Base-by-base conservation (phyloP, 1,140 invertebrate genomes). In the Heliothis virescens region DNA sequence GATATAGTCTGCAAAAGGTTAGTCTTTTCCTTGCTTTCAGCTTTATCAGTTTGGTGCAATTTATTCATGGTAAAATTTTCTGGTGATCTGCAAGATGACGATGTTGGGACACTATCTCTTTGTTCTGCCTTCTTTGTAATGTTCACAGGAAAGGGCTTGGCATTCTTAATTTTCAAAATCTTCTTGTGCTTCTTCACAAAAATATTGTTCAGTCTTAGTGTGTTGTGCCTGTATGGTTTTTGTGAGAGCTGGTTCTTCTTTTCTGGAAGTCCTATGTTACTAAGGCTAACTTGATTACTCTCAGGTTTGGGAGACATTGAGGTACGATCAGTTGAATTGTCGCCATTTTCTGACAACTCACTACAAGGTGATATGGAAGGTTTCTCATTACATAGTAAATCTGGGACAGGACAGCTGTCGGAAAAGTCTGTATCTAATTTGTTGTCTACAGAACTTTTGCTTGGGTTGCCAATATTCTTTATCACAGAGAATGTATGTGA, bases 351-450 rank as follows among this genome's bases (percentile, higher is more conserved):
- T 26, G 95, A 90, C 85, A 95, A 82, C 89, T 95, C 86, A 94
- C 89, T 88, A 93, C 94, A 86, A 82, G 95, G 94, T 55, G 94
- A 95, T 83, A 95, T 94, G 12, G 94, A 95, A 48, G 93, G 91
- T 75, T 95, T 95, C 77, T 95, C 94, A 83, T 95, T 95, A 81
- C 94, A 95, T 78, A 94, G 95, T 69, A 95, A 87, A 84, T 95
- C 94, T 74, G 94, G 94, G 48, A 95, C 87, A 18, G 92, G 89
- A 83, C 90, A 93, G 79, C 91, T 93, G 63, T 94, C 93, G 13
- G 90, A 88, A 86, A 86, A 93, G 47, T 95, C 93, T 34, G 86
- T 87, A 29, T 93, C 91, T 67, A 94, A 84, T 84, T 93, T 93
- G 82, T 80, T 89, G 81, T 91, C 90, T 55, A 86, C 69, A 77